These are phyloP conservation scores for Gymnarchus niloticus DNA, from an alignment of 2,113 vertebrate genomes.

Conservation along the genomic window DNA sequence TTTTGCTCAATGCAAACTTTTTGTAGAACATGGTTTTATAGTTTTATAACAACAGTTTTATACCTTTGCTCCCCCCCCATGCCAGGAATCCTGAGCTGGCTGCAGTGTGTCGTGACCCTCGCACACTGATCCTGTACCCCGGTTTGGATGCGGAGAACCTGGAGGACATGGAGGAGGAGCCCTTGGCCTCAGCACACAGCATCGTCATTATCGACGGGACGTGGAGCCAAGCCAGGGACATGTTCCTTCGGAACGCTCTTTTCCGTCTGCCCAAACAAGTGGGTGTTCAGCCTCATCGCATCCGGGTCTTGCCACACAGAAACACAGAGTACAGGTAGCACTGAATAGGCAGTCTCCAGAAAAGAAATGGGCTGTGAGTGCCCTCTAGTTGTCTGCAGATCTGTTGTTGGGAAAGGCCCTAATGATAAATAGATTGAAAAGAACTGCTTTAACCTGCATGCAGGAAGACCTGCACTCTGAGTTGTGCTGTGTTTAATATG, in stretches of 20 bases:
- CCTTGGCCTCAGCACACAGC: slow-evolving; percentile 57
- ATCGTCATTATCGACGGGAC: slow-evolving; percentile 93
- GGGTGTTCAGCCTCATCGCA: slow-evolving; percentile 14
- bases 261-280: slow-evolving; percentile 89
- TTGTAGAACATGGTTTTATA: neutral
- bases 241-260: slow-evolving; percentile 89
- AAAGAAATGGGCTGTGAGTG: no score
- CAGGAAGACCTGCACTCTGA: neutral
- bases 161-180: slow-evolving; percentile 65
- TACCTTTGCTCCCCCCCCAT: neutral
- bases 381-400: neutral
- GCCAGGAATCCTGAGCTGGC: slow-evolving; percentile 83
- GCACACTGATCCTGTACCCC: slow-evolving; percentile 84
- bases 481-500: neutral
- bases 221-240: slow-evolving; percentile 96
- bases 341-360: no score
- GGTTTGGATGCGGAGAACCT: slow-evolving; percentile 80
- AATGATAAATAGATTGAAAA: no score
- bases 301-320: neutral
- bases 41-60: neutral
- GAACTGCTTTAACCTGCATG: no score
- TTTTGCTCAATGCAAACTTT: neutral
- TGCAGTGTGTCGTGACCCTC: slow-evolving; percentile 71
- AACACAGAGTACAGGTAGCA: neutral
- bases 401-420: no score